A percentile compares a stretch with the other conserved stretches of the same genome.
Evolutionary conservation across 2,797 vertebrate species (phyloP).

Genomic region (Esox lucius): DNA sequence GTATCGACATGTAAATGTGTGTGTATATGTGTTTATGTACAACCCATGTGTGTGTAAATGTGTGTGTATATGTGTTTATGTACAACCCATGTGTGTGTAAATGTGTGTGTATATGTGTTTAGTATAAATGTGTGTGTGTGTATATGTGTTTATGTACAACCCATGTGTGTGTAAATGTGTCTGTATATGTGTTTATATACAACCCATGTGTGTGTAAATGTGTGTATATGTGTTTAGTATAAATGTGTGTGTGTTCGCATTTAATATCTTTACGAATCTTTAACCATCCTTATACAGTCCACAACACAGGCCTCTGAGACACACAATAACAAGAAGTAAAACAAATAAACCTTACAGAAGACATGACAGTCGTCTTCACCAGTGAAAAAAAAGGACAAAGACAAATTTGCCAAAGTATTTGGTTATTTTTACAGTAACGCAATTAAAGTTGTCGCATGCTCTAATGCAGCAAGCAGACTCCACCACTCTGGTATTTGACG

Average conservation of each 20-base stretch:
- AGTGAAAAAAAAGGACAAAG: conserved; percentile 44
- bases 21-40: too few species aligned
- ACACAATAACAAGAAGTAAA: conserved; percentile 39
- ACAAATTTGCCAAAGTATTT: conserved; percentile 59
- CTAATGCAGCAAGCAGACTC: conserved; percentile 62
- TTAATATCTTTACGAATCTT: conserved; percentile 15
- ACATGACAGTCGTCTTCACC: conserved; percentile 43
- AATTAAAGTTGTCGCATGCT: conserved; percentile 61
- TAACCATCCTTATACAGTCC: conserved; percentile 22
- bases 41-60: conserved; percentile 1
- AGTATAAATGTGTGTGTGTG: too few species aligned
- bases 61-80: not conserved
- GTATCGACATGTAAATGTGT: not conserved
- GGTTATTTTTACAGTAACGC: conserved; percentile 60
- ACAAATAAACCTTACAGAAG: conserved; percentile 39
- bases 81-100: not conserved
- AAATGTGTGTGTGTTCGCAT: conserved; percentile 8
- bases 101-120: conserved; percentile 9
- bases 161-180: conserved; percentile 24
- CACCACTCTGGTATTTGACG: conserved; percentile 61
- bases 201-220: not conserved
- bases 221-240: conserved; percentile 4
- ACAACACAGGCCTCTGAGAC: conserved; percentile 25
- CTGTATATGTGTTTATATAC: too few species aligned
- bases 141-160: too few species aligned